These are phyloP conservation scores for Hyperoodon ampullatus DNA, from an alignment of 2,113 vertebrate species.

Conservation along the genomic window DNA sequence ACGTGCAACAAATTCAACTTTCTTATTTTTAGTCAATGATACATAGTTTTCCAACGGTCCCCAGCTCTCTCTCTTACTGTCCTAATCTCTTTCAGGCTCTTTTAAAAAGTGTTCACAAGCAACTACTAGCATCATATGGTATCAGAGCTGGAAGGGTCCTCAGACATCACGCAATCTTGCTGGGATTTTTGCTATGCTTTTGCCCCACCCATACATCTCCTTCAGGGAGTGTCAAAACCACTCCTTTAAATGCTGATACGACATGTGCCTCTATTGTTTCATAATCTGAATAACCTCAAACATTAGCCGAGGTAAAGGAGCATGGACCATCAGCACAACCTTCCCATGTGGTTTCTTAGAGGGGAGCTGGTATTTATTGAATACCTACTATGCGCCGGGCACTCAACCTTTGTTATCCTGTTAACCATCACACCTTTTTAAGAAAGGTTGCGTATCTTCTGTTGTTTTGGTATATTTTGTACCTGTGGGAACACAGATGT, in stretches of 20 bases:
- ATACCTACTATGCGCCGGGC: neutral
- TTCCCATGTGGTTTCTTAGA: neutral
- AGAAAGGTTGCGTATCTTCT: neutral
- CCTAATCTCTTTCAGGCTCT: neutral
- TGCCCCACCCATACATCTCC: neutral
- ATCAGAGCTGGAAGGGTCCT: neutral
- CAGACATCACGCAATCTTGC: neutral
- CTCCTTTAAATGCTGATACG: neutral
- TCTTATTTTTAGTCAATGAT: neutral
- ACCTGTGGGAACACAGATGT: neutral
- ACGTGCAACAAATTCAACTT: neutral
- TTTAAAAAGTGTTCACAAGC: neutral
- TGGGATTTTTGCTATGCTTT: neutral
- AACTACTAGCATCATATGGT: neutral
- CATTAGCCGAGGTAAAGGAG: neutral
- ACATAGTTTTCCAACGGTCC: too few relatives aligned
- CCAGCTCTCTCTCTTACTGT: neutral
- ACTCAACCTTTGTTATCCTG: neutral
- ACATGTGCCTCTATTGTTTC: neutral
- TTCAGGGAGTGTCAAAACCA: accelerated
- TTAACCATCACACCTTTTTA: neutral
- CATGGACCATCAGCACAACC: neutral
- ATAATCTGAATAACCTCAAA: neutral
- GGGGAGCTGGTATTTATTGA: neutral
- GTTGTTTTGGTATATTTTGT: neutral